A percentile compares a stretch with the other conserved stretches of the same genome.
Conservation (phyloP, 2,113 vertebrate species). For the Meles meles region DNA sequence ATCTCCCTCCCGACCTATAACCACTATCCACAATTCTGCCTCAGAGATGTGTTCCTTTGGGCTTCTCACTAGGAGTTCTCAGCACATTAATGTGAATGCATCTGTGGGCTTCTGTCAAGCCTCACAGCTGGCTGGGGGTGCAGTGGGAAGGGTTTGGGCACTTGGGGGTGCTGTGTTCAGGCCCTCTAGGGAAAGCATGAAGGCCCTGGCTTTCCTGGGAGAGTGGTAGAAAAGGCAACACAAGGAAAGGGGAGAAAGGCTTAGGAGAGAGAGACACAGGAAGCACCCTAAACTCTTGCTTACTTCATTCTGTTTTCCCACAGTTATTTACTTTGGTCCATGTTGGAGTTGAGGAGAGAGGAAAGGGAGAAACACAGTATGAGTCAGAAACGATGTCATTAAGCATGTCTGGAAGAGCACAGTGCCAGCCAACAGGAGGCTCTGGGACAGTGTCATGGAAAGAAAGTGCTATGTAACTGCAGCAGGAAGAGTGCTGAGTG, state of each 20-base stretch:
- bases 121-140: not conserved
- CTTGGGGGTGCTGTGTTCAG: not conserved
- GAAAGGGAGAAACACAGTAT: not conserved
- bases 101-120: not conserved
- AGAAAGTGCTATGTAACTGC: not conserved
- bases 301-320: not conserved
- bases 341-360: not conserved
- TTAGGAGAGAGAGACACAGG: not conserved
- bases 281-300: not conserved
- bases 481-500: not conserved
- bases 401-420: not conserved
- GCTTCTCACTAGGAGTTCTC: not conserved
- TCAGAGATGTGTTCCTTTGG: not conserved
- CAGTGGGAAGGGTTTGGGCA: not conserved
- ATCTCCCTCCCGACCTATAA: not conserved
- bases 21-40: slow-evolving; percentile 10
- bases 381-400: not conserved
- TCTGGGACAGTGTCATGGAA: not conserved
- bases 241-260: not conserved
- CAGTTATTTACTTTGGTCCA: not conserved
- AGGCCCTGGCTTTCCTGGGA: not conserved
- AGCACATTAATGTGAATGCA: not conserved
- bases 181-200: not conserved
- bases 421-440: slow-evolving; percentile 5
- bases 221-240: not conserved